Evolutionary conservation across 1,140 invertebrate species (phyloP).

Genomic region (Drosophila kohkoa): DNA sequence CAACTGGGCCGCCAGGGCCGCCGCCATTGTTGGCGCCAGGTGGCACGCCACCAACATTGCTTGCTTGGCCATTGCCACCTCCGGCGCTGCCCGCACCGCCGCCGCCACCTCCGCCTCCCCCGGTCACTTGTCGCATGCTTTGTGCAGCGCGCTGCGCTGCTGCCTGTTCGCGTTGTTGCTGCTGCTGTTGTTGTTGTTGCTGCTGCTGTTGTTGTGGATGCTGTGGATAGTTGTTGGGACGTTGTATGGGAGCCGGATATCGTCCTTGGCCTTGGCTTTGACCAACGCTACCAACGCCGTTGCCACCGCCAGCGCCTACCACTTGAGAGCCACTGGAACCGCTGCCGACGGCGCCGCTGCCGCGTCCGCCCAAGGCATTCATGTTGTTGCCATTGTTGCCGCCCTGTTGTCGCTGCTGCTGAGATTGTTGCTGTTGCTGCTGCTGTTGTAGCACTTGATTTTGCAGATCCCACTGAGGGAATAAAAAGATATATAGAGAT

Average conservation of each 20-base stretch:
- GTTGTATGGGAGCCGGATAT: slow-evolving; percentile 83
- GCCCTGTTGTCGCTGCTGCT: slow-evolving; percentile 50
- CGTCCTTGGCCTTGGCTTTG: slow-evolving; percentile 77
- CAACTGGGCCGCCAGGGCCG: slow-evolving; percentile 53
- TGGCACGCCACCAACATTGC: slow-evolving; percentile 48
- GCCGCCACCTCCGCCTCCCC: slow-evolving; percentile 46
- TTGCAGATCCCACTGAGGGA: slow-evolving; percentile 81
- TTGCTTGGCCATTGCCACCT: slow-evolving; percentile 50
- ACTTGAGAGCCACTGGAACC: slow-evolving; percentile 48
- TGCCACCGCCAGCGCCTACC: slow-evolving; percentile 56
- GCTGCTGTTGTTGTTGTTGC: slow-evolving; percentile 84
- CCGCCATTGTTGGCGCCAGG: slow-evolving; percentile 67
- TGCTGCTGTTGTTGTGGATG: slow-evolving; percentile 79
- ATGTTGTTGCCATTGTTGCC: slow-evolving; percentile 77
- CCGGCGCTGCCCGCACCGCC: slow-evolving; percentile 61
- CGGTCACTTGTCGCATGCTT: slow-evolving; percentile 80
- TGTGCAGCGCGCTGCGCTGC: slow-evolving; percentile 72
- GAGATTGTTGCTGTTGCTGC: slow-evolving; percentile 67
- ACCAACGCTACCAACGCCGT: slow-evolving; percentile 68
- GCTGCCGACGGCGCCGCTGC: slow-evolving; percentile 60
- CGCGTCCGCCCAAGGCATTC: slow-evolving; percentile 67
- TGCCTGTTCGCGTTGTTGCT: slow-evolving; percentile 74
- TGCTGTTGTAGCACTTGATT: slow-evolving; percentile 85
- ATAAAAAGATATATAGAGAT: too few relatives aligned
- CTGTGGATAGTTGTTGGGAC: slow-evolving; percentile 85